Conservation (phyloP, 2,797 vertebrate species). For the Gypaetus barbatus region DNA sequence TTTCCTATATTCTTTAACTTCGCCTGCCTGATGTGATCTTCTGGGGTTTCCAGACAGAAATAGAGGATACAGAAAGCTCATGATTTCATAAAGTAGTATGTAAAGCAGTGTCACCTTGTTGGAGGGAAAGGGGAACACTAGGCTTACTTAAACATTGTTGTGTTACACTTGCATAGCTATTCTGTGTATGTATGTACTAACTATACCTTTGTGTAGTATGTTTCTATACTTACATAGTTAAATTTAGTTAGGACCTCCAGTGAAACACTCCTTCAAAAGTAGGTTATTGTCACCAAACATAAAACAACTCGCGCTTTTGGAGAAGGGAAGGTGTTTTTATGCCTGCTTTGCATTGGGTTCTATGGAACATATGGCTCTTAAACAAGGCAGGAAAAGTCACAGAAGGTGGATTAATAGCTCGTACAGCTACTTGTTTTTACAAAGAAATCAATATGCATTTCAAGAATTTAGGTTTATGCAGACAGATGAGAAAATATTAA, state of each 20-base stretch:
- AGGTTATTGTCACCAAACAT: neutral
- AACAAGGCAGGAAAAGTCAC: neutral
- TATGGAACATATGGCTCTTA: neutral
- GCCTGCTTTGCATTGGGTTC: neutral
- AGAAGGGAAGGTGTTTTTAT: neutral
- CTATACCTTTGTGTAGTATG: neutral
- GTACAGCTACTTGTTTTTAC: neutral
- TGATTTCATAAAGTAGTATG: neutral
- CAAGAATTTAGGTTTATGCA: neutral
- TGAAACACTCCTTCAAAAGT: neutral
- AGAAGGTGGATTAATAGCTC: neutral
- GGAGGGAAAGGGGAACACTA: neutral
- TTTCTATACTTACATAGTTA: neutral
- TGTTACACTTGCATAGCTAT: neutral
- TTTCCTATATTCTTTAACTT: neutral
- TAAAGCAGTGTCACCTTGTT: accelerated
- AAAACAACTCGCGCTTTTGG: neutral
- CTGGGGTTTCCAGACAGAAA: neutral
- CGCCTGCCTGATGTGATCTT: neutral
- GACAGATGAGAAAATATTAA: neutral
- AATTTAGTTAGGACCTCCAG: neutral
- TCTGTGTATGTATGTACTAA: neutral
- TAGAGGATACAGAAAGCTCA: neutral
- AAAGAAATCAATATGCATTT: neutral
- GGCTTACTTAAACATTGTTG: neutral